Conservation (phyloP, 35 echinoderm and acorn worm species). For the Hemicentrotus pulcherrimus region DNA sequence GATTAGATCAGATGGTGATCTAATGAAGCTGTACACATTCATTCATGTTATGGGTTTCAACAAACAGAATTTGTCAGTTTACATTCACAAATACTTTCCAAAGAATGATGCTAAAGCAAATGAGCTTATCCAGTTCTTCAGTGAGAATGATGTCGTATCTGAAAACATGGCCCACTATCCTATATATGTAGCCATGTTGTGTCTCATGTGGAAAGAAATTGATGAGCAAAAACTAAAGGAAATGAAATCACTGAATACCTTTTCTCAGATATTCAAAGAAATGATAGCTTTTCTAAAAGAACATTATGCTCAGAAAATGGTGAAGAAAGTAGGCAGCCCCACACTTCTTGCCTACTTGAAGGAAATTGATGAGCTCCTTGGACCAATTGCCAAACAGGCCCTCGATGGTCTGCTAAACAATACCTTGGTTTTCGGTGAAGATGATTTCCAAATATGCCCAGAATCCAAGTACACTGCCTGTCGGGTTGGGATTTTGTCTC, state of each 20-base stretch:
- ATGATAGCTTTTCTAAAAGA: background rate
- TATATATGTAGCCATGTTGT: background rate
- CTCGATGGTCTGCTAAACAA: background rate
- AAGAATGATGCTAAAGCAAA: background rate
- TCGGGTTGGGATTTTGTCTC: background rate
- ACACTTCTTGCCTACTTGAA: background rate
- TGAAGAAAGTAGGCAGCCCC: background rate
- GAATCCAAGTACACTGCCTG: background rate
- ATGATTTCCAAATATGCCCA: background rate
- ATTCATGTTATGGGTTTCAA: background rate
- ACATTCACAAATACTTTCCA: background rate
- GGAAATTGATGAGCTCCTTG: background rate
- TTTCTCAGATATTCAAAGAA: background rate
- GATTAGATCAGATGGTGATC: background rate
- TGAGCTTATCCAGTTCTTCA: background rate
- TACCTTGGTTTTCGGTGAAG: background rate
- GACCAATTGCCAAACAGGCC: background rate
- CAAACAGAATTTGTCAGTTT: background rate
- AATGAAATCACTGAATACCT: background rate
- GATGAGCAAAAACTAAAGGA: background rate
- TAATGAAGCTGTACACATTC: background rate
- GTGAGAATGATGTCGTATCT: background rate
- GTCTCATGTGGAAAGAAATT: background rate
- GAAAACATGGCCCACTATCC: background rate
- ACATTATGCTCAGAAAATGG: background rate